Evolutionary conservation across 2,113 vertebrate genomes (phyloP), one percentile per base, ranked within the genome.

Genomic region (Pomatostomus ruficeps): DNA sequence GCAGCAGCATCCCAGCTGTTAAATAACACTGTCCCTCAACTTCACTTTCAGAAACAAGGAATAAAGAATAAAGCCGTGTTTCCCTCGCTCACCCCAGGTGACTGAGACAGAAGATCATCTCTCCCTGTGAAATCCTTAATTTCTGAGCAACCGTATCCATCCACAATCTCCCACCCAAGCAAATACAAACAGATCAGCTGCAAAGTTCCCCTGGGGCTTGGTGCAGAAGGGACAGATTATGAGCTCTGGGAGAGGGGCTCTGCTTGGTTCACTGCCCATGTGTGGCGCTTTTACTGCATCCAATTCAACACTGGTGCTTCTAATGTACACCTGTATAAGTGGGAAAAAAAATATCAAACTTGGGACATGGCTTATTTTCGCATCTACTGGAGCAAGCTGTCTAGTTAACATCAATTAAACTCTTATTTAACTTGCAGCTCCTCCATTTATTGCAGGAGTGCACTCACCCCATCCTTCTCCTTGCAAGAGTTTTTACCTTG

Each of bases 41-140:
- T 92, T 38, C 3, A 1, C 29, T 15, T 24, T 75, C 54, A 89
- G 42, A 19, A 9, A 55, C 29, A 19, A 75, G 21, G 18, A 89
- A 63, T 42, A 65, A 66, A 81, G n/a, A 84, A 54, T 4, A 36
- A 79, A 85, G 46, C 4, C 78, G 85, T 2, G 8, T 58, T 88
- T 76, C 35, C 58, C 14, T 58, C 0, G 0, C 20, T 75, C 36
- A 46, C 5, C 7, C 17, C 48, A 52, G 38, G 20, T 25, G n/a
- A 82, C 17, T 19, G 26, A 65, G 62, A 79, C 1, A 1, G 29
- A 17, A 49, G 31, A 48, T 35, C 17, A 66, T 31, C 15, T 45
- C 12, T 55, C 33, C 43, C 18, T 46, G 14, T 8, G n/a, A 85
- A 82, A 85, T 55, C 24, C 14, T 51, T 63, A 5, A 68, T 35